Evolutionary conservation across 2,797 vertebrate genomes (phyloP).

Genomic region (Rhinichthys osculus): DNA sequence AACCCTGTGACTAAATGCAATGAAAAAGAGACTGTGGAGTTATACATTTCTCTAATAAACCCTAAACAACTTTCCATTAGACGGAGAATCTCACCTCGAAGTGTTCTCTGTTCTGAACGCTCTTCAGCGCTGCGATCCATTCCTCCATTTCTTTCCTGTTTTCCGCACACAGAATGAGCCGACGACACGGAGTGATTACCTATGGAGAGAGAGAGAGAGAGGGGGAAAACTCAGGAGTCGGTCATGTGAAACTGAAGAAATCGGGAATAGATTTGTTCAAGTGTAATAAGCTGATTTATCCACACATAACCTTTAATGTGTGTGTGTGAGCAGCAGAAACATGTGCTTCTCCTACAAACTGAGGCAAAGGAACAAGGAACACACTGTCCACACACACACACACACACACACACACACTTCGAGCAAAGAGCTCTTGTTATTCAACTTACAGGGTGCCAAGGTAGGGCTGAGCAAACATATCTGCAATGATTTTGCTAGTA

Average conservation of each 20-base stretch:
- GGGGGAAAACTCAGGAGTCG: slow-evolving; percentile 13
- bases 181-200: slow-evolving; percentile 95
- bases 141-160: slow-evolving; percentile 99
- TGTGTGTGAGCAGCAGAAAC: not conserved
- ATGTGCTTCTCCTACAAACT: slow-evolving; percentile 30
- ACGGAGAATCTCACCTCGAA: slow-evolving; percentile 83
- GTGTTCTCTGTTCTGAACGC: slow-evolving; percentile 91
- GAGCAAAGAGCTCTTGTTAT: not conserved
- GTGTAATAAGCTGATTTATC: slow-evolving; percentile 24
- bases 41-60: not conserved
- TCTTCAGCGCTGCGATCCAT: slow-evolving; percentile 93
- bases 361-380: slow-evolving; percentile 28
- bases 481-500: no score
- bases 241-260: slow-evolving; percentile 14
- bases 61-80: not conserved
- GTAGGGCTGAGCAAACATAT: not conserved
- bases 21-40: not conserved
- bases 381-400: slow-evolving; percentile 22
- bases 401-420: not conserved
- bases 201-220: slow-evolving; percentile 63
- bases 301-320: slow-evolving; percentile 5
- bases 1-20: not conserved
- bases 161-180: slow-evolving; percentile 93
- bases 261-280: not conserved
- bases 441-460: not conserved